These are phyloP conservation scores for Falco punctatus DNA, from an alignment of 2,113 vertebrate genomes.

Conservation along the genomic window DNA sequence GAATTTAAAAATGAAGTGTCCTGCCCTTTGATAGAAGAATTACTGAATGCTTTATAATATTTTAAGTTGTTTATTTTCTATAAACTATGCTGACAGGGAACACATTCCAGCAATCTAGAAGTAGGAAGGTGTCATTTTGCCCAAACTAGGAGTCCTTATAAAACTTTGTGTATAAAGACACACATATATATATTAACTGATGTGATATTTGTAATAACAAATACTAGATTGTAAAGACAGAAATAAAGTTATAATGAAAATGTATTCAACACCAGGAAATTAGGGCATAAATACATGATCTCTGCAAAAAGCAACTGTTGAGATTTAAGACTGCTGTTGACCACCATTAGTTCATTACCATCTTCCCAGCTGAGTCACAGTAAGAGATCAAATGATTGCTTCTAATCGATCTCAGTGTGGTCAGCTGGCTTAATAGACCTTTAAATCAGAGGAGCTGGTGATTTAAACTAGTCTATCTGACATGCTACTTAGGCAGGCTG, in stretches of 20 bases:
- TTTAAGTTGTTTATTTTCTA: neutral
- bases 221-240: neutral
- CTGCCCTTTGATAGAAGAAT: neutral
- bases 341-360: neutral
- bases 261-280: neutral
- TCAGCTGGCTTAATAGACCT: neutral
- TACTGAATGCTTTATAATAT: neutral
- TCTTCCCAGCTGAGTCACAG: neutral
- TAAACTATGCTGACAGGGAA: neutral
- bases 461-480: neutral
- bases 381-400: neutral
- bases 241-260: neutral
- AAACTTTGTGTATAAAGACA: neutral
- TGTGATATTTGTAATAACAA: neutral
- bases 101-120: neutral
- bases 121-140: neutral
- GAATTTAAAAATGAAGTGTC: conserved; percentile 3
- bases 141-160: neutral
- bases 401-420: neutral
- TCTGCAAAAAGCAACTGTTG: neutral
- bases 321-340: neutral
- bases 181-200: neutral
- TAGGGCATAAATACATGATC: neutral
- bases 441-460: neutral
- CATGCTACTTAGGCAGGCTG: neutral